Conservation (phyloP, 2,797 vertebrate genomes). For the Alexandromys oeconomus region DNA sequence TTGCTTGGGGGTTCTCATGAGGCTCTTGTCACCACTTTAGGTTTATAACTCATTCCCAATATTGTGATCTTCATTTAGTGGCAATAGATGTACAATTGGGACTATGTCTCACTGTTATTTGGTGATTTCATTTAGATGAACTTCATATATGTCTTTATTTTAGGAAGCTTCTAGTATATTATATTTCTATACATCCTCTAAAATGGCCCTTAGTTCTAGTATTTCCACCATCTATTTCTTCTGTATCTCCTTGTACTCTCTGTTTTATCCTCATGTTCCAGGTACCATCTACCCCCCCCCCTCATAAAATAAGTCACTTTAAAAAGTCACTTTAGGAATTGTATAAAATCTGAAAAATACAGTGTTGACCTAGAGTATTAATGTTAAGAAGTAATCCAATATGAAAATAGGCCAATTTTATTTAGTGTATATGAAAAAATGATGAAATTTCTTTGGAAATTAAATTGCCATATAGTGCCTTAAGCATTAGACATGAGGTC, state of each 20-base stretch:
- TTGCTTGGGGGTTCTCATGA: neutral
- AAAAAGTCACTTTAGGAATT: neutral
- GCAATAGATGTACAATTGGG: neutral
- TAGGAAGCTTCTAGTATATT: neutral
- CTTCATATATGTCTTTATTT: neutral
- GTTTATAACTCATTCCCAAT: neutral
- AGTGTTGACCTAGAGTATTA: neutral
- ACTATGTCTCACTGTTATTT: neutral
- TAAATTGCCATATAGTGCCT: neutral
- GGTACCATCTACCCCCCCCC: accelerated
- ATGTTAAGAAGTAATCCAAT: neutral
- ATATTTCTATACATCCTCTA: neutral
- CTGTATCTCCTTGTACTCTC: neutral
- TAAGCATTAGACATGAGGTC: neutral
- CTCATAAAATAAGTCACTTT: neutral
- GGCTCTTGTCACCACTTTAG: neutral
- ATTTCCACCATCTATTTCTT: neutral
- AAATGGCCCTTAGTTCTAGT: neutral
- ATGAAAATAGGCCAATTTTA: neutral
- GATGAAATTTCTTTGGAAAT: neutral
- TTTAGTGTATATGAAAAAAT: neutral
- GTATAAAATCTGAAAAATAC: neutral
- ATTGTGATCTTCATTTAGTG: neutral
- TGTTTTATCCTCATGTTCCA: neutral
- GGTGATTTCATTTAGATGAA: neutral